These are phyloP conservation scores for Himalopsyche japonica DNA, from an alignment of 2,888 invertebrate genomes.

Conservation along the genomic window DNA sequence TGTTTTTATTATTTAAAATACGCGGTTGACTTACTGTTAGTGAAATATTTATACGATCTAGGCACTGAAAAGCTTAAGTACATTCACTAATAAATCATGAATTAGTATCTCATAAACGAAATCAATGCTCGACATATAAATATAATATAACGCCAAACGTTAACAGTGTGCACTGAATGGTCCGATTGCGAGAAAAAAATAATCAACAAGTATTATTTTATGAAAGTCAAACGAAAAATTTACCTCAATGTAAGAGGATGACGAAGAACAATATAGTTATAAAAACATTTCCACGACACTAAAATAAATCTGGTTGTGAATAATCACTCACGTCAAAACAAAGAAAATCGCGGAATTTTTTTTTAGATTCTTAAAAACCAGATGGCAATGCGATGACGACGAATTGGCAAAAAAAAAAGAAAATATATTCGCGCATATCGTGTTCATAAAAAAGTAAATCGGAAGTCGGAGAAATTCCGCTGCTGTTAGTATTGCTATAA, in stretches of 20 bases:
- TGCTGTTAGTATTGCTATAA: neutral
- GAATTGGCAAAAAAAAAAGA: neutral
- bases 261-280: neutral
- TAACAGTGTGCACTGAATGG: too few relatives aligned
- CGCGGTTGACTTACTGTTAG: too few relatives aligned
- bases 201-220: neutral
- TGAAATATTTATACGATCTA: too few relatives aligned
- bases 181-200: too few relatives aligned
- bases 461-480: neutral
- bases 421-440: too few relatives aligned
- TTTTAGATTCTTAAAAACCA: neutral
- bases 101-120: too few relatives aligned
- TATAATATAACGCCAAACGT: too few relatives aligned
- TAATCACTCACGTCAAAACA: neutral
- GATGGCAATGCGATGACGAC: neutral
- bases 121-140: too few relatives aligned
- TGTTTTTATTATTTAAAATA: too few relatives aligned
- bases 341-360: neutral
- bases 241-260: neutral
- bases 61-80: too few relatives aligned
- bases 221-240: neutral
- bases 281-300: neutral
- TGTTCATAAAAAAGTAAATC: neutral
- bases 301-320: neutral
- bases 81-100: too few relatives aligned